phyloP scores from a whole-genome alignment of 2,888 invertebrate genomes.

The Diarsia rubi region DNA sequence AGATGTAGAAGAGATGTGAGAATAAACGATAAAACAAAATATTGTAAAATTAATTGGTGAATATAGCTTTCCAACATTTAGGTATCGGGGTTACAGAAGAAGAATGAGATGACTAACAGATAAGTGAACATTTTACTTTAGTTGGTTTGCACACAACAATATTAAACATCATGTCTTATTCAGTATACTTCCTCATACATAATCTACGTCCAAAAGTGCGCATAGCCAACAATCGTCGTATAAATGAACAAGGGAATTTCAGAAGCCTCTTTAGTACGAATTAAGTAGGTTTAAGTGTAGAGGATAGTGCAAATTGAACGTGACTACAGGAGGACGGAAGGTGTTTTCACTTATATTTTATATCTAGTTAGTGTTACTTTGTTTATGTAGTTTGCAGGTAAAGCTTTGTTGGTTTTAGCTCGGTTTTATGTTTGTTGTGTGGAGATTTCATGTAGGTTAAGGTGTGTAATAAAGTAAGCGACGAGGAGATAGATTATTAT shows the following conservation, averaged over 20 bases:
- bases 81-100: too few species aligned
- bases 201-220: conserved; percentile 69
- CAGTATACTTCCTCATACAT: conserved; percentile 32
- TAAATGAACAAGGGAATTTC: conserved; percentile 82
- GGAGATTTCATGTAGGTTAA: conserved; percentile 31
- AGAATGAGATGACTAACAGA: not conserved
- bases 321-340: conserved; percentile 59
- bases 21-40: too few species aligned
- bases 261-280: conserved; percentile 81
- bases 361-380: conserved; percentile 53
- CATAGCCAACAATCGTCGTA: conserved; percentile 79
- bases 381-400: conserved; percentile 50
- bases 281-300: conserved; percentile 82
- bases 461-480: conserved; percentile 23
- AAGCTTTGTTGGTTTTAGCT: conserved; percentile 46
- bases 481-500: conserved; percentile 13
- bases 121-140: too few species aligned
- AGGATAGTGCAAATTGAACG: conserved; percentile 77
- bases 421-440: conserved; percentile 49
- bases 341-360: conserved; percentile 61
- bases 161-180: conserved; percentile 40
- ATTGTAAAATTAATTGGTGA: too few species aligned
- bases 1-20: too few species aligned
- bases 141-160: not conserved
- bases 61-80: too few species aligned